Evolutionary conservation across 2,888 invertebrate species (phyloP).

Genomic region (Amphimallon solstitiale): DNA sequence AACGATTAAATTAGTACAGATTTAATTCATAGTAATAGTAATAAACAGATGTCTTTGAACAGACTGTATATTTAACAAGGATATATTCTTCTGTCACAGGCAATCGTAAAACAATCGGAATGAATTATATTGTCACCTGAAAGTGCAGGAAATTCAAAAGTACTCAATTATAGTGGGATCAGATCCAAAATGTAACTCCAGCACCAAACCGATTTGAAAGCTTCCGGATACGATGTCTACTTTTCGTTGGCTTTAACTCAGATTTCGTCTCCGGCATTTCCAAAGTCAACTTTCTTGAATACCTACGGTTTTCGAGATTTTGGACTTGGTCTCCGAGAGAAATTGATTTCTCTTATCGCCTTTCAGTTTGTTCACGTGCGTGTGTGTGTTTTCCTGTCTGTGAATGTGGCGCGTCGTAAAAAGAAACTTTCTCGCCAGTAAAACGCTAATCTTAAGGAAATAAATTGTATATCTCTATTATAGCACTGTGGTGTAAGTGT

Average conservation of each 20-base stretch:
- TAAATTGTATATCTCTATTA: slow-evolving; percentile 32
- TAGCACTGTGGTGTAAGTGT: not conserved
- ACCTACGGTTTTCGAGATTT: slow-evolving; percentile 14
- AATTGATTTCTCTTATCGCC: slow-evolving; percentile 29
- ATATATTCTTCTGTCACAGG: not conserved
- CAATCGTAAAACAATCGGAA: slow-evolving; percentile 26
- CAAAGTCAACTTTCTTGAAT: slow-evolving; percentile 17
- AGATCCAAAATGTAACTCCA: slow-evolving; percentile 24
- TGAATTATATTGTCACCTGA: slow-evolving; percentile 37
- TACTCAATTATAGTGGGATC: slow-evolving; percentile 37
- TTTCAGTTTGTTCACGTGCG: not conserved
- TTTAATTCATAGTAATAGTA: no score
- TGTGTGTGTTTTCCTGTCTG: no score
- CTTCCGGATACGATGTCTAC: slow-evolving; percentile 29
- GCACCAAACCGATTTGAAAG: slow-evolving; percentile 10
- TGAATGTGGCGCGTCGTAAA: slow-evolving; percentile 6
- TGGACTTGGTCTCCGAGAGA: slow-evolving; percentile 7
- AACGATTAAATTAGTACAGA: no score
- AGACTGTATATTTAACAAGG: no score
- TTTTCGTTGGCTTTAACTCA: slow-evolving; percentile 28
- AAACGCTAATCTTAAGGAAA: slow-evolving; percentile 31
- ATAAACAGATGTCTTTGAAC: no score
- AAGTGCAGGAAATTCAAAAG: slow-evolving; percentile 27
- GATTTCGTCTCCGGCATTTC: slow-evolving; percentile 13
- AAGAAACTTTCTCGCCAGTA: slow-evolving; percentile 20